A percentile compares a stretch with the other conserved stretches of the same genome.
phyloP scores from a whole-genome alignment of 1,140 invertebrate species.

The Subanguina moxae region DNA sequence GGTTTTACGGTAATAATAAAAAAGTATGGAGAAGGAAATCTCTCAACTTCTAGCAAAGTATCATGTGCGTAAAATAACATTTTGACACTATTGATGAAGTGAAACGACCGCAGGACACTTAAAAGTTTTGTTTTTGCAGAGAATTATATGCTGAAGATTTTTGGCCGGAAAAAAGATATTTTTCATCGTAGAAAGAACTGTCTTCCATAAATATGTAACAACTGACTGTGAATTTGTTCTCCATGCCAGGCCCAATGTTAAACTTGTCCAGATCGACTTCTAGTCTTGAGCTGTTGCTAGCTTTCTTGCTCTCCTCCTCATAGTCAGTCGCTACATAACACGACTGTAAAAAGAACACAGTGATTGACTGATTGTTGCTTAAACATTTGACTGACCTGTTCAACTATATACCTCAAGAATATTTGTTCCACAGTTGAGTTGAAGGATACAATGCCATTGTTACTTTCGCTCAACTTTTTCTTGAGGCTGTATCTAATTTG shows the following conservation, averaged over 20 bases:
- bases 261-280: slow-evolving; percentile 60
- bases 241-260: slow-evolving; percentile 36
- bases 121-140: too few species aligned
- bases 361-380: too few species aligned
- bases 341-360: slow-evolving; percentile 46
- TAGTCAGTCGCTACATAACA: slow-evolving; percentile 65
- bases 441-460: slow-evolving; percentile 57
- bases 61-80: too few species aligned
- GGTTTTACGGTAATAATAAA: too few species aligned
- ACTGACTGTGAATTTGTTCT: slow-evolving; percentile 40
- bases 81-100: too few species aligned
- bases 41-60: too few species aligned
- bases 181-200: too few species aligned
- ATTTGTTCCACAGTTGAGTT: slow-evolving; percentile 60
- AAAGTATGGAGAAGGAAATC: too few species aligned
- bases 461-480: slow-evolving; percentile 34
- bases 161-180: too few species aligned
- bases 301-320: slow-evolving; percentile 58
- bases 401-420: slow-evolving; percentile 60
- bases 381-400: slow-evolving; percentile 59
- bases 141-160: too few species aligned
- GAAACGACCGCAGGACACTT: too few species aligned
- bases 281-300: slow-evolving; percentile 49
- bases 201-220: slow-evolving; percentile 4
- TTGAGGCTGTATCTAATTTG: slow-evolving; percentile 64